Percentiles rank a stretch among this genome's conserved stretches.
Evolutionary conservation across 2,113 vertebrate species (phyloP).

Genomic region (Psittacula cyanocephala): DNA sequence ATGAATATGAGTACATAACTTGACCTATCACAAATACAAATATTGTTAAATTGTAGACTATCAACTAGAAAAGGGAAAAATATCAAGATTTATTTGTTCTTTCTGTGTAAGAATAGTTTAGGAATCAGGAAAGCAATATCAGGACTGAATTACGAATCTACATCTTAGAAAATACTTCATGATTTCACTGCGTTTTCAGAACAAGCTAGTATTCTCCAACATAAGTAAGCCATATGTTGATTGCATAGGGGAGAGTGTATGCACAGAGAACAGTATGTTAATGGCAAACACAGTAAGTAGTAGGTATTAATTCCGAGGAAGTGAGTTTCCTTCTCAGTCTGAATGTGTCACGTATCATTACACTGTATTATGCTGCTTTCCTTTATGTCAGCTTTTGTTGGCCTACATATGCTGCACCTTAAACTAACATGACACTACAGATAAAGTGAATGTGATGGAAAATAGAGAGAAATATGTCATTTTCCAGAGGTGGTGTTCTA

Average conservation of each 20-base stretch:
- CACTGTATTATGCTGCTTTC: not conserved
- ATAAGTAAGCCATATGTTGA: not conserved
- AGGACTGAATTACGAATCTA: not conserved
- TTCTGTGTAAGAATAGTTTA: not conserved
- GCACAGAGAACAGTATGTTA: not conserved
- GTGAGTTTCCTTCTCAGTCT: not conserved
- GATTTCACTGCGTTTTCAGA: not conserved
- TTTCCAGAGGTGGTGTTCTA: not conserved
- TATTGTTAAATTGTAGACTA: not conserved
- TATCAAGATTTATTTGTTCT: not conserved
- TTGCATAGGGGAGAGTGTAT: rapidly evolving
- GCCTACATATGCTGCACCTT: conserved; percentile 56
- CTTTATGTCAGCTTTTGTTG: conserved; percentile 46
- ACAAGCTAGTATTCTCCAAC: not conserved
- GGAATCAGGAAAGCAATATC: not conserved
- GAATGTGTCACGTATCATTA: conserved; percentile 37
- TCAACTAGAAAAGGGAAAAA: not conserved
- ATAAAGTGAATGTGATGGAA: not conserved
- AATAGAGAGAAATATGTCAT: not conserved
- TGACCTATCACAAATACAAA: too few species aligned
- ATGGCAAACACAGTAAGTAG: not conserved
- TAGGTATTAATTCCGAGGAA: not conserved
- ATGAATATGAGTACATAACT: not conserved
- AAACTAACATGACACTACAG: conserved; percentile 35
- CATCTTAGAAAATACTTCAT: not conserved